phyloP scores from a whole-genome alignment of 1,140 invertebrate species.

The Brachionus paranguensis region DNA sequence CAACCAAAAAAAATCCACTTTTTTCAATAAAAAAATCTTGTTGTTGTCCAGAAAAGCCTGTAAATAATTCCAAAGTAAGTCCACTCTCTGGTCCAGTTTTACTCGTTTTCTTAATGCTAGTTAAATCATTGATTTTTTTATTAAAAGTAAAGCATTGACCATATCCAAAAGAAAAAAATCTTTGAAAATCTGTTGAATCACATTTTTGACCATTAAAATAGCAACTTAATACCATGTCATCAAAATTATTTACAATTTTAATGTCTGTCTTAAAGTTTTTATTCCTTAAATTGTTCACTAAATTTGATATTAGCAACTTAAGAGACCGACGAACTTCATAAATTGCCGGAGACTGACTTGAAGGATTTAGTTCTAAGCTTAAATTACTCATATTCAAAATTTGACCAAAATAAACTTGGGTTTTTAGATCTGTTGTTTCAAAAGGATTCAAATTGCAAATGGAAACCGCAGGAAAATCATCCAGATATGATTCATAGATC shows the following conservation, averaged over 20 bases:
- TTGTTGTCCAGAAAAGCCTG: not conserved
- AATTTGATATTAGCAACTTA: not conserved
- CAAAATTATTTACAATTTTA: not conserved
- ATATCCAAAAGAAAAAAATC: not conserved
- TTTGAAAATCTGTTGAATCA: not conserved
- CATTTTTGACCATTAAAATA: slow-evolving; percentile 16
- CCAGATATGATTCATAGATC: not conserved
- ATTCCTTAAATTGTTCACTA: not conserved
- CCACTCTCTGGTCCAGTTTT: slow-evolving; percentile 4
- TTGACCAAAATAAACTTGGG: too few species aligned
- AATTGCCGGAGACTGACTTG: not conserved
- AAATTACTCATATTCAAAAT: not conserved
- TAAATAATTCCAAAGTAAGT: not conserved
- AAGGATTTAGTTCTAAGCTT: not conserved
- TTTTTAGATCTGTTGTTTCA: not conserved
- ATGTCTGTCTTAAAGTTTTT: not conserved
- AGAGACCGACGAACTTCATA: not conserved
- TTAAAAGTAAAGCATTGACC: slow-evolving; percentile 24
- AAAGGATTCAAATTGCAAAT: not conserved
- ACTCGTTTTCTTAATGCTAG: not conserved
- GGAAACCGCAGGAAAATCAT: not conserved
- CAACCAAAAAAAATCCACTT: not conserved
- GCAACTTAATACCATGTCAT: not conserved
- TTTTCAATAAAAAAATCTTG: slow-evolving; percentile 18
- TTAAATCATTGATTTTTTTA: not conserved